Percentiles rank a stretch among this genome's conserved stretches.
Conservation (phyloP, 1,140 invertebrate species). For the Brachionus sp. region DNA sequence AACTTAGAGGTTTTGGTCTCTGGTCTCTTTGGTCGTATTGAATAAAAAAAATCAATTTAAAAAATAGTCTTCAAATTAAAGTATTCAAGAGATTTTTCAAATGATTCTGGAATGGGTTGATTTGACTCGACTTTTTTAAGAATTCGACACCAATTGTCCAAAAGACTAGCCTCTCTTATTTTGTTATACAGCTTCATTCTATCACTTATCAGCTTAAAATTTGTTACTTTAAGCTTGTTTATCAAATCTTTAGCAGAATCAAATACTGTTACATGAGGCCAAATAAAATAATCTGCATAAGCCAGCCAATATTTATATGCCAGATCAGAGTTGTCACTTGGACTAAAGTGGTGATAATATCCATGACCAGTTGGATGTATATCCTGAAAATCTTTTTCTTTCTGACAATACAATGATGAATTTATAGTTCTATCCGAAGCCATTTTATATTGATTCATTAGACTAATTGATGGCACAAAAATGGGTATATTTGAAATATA, state of each 20-base stretch:
- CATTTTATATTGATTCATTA: conserved; percentile 32
- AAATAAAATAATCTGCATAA: conserved; percentile 46
- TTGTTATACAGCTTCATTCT: background rate
- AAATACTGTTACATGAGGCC: conserved; percentile 43
- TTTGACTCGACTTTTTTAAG: background rate
- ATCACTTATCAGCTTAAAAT: conserved; percentile 3
- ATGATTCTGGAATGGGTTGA: background rate
- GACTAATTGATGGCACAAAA: conserved; percentile 46
- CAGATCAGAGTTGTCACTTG: background rate
- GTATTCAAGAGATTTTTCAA: background rate
- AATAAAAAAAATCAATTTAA: background rate
- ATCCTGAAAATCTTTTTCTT: background rate
- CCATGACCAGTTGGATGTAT: conserved; percentile 3
- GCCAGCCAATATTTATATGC: conserved; percentile 46
- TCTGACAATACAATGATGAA: background rate
- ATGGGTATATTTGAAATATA: conserved; percentile 47
- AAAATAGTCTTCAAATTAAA: background rate
- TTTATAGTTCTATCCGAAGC: conserved; percentile 45
- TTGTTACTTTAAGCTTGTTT: background rate
- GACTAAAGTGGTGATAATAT: conserved; percentile 18
- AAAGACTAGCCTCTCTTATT: background rate
- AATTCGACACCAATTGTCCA: conserved; percentile 32
- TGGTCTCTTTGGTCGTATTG: no score
- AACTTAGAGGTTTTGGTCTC: no score
- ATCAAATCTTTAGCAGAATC: conserved; percentile 41